Evolutionary conservation across 2,797 vertebrate species (phyloP).

Genomic region (Lycodopsis pacificus): DNA sequence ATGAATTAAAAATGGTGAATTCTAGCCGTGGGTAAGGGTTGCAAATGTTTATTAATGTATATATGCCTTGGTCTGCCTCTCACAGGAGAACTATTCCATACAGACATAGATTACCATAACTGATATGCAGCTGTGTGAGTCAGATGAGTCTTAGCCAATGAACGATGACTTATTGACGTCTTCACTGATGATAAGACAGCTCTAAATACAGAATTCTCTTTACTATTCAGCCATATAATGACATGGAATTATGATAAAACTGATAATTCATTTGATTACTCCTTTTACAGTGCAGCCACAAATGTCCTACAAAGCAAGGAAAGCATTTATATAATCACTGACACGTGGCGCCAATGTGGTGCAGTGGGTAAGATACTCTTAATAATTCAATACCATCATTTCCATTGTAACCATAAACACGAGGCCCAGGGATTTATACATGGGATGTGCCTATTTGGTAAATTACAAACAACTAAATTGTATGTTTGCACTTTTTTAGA

Average conservation of each 20-base stretch:
- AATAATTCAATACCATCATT: neutral
- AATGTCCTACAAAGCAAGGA: neutral
- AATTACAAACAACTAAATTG: neutral
- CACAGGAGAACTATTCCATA: slow-evolving; percentile 18
- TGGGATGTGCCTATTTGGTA: neutral
- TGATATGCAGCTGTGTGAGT: slow-evolving; percentile 35
- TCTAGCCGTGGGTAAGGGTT: slow-evolving; percentile 25
- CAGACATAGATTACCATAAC: slow-evolving; percentile 41
- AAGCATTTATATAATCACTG: neutral
- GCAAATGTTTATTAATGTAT: slow-evolving; percentile 44
- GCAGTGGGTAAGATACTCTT: neutral
- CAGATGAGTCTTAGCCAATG: slow-evolving; percentile 33
- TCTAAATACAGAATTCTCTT: slow-evolving; percentile 31
- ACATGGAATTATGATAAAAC: neutral
- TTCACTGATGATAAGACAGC: slow-evolving; percentile 35
- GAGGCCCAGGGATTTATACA: neutral
- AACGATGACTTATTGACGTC: slow-evolving; percentile 46
- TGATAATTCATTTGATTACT: neutral
- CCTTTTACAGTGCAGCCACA: neutral
- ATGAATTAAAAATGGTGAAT: slow-evolving; percentile 33
- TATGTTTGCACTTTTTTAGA: neutral
- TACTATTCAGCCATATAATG: slow-evolving; percentile 12
- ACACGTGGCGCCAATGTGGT: neutral
- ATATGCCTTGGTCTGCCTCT: slow-evolving; percentile 9
- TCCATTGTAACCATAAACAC: too few species aligned